Conservation (phyloP, 2,888 invertebrate species). For the Macrophya annulata region DNA sequence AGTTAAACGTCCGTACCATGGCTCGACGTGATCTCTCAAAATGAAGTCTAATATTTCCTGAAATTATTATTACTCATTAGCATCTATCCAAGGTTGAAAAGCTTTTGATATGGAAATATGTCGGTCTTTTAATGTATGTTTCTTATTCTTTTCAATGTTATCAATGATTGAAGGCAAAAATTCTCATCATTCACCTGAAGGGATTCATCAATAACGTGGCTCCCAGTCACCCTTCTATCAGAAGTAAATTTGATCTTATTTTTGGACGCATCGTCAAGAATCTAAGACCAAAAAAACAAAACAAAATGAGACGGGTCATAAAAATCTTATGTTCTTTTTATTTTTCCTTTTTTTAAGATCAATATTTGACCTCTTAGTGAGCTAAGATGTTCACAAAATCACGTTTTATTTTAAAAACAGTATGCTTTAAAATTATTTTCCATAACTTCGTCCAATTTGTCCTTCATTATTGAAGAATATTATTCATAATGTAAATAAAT, state of each 20-base stretch:
- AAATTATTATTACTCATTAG: conserved; percentile 52
- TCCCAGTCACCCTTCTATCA: conserved; percentile 89
- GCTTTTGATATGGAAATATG: background rate
- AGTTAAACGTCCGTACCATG: conserved; percentile 86
- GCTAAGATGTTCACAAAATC: background rate
- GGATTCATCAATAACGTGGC: conserved; percentile 92
- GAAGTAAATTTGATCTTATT: conserved; percentile 77
- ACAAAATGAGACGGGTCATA: conserved; percentile 53
- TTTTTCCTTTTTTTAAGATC: no score
- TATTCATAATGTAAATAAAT: no score
- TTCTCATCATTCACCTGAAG: conserved; percentile 82
- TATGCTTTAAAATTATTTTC: background rate
- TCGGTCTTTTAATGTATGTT: background rate
- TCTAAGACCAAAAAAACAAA: conserved; percentile 62
- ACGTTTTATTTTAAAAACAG: background rate
- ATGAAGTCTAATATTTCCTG: conserved; percentile 90
- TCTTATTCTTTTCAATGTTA: background rate
- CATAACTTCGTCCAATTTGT: background rate
- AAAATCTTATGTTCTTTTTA: background rate
- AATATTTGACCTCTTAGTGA: background rate
- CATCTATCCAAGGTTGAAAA: conserved; percentile 31
- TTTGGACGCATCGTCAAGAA: conserved; percentile 72
- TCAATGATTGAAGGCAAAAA: background rate
- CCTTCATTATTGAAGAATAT: background rate
- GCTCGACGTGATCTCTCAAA: conserved; percentile 90